Percentiles rank a stretch among this genome's conserved stretches.
phyloP scores from a whole-genome alignment of 2,888 invertebrate species.

The Ligdia adustata region DNA sequence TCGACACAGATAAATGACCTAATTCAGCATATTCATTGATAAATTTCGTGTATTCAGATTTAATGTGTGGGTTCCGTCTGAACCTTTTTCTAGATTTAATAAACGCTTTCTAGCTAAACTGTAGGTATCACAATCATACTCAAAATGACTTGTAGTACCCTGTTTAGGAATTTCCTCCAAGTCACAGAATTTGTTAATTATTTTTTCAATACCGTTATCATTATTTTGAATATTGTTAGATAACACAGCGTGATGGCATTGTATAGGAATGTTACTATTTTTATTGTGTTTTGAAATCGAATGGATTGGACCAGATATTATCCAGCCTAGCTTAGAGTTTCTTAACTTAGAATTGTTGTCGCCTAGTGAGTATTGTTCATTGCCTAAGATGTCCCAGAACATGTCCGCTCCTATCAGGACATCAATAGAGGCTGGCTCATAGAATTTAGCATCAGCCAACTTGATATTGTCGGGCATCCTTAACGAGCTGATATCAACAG shows the following conservation, averaged over 20 bases:
- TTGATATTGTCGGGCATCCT: constrained; percentile 4
- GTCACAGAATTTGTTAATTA: constrained; percentile 34
- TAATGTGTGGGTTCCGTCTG: constrained; percentile 20
- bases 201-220: constrained; percentile 12
- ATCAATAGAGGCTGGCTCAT: too few species aligned
- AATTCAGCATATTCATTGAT: constrained; percentile 33
- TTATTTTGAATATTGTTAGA: neutral
- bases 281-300: neutral
- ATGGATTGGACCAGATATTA: too few species aligned
- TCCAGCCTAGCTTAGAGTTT: constrained; percentile 26
- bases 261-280: neutral
- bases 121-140: constrained; percentile 35
- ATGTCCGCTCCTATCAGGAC: too few species aligned
- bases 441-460: too few species aligned
- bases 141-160: constrained; percentile 20
- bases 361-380: constrained; percentile 33
- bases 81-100: constrained; percentile 30
- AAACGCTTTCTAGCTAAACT: constrained; percentile 35
- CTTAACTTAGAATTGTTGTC: constrained; percentile 26
- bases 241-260: constrained; percentile 21
- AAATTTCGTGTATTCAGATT: constrained; percentile 28
- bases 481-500: neutral
- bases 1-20: constrained; percentile 27
- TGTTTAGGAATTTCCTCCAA: constrained; percentile 33
- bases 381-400: constrained; percentile 33